These are phyloP conservation scores for Cheirogaleus medius DNA, from an alignment of 2,113 vertebrate species.

Conservation along the genomic window DNA sequence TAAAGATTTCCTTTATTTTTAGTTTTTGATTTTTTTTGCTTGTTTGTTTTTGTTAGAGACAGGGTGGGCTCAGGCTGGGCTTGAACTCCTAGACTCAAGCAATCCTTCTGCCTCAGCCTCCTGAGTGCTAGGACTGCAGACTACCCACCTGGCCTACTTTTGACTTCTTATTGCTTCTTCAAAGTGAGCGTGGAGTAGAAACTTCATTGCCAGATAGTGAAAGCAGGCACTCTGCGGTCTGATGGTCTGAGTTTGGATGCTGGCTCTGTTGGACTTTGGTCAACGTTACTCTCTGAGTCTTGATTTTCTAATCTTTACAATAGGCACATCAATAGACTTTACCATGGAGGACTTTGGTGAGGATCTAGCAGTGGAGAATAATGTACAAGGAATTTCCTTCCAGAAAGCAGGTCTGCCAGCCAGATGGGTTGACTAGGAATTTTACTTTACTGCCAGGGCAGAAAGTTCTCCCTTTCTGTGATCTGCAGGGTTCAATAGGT, in stretches of 20 bases:
- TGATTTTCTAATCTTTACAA: neutral
- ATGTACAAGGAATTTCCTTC: neutral
- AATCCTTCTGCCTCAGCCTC: too few species aligned
- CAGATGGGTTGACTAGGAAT: neutral
- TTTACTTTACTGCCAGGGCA: neutral
- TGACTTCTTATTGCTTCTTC: neutral
- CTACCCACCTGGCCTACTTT: neutral
- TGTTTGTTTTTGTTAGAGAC: too few species aligned
- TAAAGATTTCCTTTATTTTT: neutral
- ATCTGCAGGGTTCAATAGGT: neutral
- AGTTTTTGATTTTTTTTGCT: too few species aligned
- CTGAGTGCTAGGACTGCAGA: too few species aligned
- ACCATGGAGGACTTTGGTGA: neutral
- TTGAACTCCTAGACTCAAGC: too few species aligned
- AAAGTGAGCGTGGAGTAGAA: neutral
- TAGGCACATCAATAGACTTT: neutral
- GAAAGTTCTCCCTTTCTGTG: neutral
- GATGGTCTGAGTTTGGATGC: neutral
- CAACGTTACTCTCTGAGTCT: neutral
- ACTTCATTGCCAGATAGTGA: neutral
- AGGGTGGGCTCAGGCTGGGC: too few species aligned
- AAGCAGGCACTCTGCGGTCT: neutral
- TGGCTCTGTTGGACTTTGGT: neutral
- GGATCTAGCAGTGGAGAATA: neutral
- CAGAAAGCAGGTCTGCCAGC: neutral